phyloP scores from a whole-genome alignment of 2,113 vertebrate genomes.

The Corythoichthys intestinalis region DNA sequence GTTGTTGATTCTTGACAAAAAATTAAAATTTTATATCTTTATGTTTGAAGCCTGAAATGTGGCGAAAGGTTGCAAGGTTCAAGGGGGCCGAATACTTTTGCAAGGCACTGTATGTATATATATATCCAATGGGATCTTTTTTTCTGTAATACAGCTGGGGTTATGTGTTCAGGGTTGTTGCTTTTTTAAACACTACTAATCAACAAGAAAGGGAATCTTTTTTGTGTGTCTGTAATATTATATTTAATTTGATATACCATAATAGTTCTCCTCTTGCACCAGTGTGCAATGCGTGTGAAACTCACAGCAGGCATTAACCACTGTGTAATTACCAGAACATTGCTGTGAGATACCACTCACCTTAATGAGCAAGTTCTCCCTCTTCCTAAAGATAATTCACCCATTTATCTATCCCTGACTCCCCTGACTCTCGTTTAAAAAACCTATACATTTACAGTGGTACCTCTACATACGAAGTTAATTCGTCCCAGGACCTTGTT shows the following conservation, averaged over 20 bases:
- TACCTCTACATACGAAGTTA: constrained; percentile 52
- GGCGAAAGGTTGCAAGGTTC: too few relatives aligned
- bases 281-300: constrained; percentile 31
- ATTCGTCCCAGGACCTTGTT: constrained; percentile 34
- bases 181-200: not conserved
- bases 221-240: not conserved
- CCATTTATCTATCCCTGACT: constrained; percentile 69
- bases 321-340: constrained; percentile 67
- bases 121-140: too few relatives aligned
- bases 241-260: not conserved
- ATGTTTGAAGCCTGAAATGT: too few relatives aligned
- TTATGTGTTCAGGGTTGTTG: not conserved
- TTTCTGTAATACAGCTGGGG: not conserved
- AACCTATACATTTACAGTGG: constrained; percentile 35
- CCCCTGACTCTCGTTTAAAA: constrained; percentile 75
- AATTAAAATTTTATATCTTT: too few relatives aligned
- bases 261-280: not conserved
- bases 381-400: constrained; percentile 68
- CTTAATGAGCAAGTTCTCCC: constrained; percentile 69
- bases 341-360: constrained; percentile 62
- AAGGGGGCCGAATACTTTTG: too few relatives aligned
- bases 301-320: constrained; percentile 42
- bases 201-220: not conserved
- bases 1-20: too few relatives aligned
- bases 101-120: too few relatives aligned